These are phyloP conservation scores for Electrona antarctica DNA, from an alignment of 2,113 vertebrate species.

Conservation along the genomic window DNA sequence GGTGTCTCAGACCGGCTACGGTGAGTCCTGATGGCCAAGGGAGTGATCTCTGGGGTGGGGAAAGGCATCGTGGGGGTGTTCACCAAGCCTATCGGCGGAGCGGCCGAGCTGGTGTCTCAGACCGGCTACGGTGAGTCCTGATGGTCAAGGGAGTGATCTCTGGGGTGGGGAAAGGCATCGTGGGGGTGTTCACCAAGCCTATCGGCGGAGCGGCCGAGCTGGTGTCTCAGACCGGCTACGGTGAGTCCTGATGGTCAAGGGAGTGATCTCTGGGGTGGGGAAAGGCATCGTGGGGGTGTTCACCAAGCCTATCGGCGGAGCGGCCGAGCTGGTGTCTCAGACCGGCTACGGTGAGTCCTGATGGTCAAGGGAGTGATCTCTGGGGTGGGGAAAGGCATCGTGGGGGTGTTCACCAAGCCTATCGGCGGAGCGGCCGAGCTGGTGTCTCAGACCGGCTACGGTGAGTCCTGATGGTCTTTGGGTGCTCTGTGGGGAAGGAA, in stretches of 20 bases:
- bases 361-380: slow-evolving; percentile 95
- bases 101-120: slow-evolving; percentile 95
- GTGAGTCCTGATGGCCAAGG: slow-evolving; percentile 91
- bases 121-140: slow-evolving; percentile 93
- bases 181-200: slow-evolving; percentile 97
- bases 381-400: slow-evolving; percentile 95
- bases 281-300: slow-evolving; percentile 98
- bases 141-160: slow-evolving; percentile 95
- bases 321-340: too few species aligned
- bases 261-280: slow-evolving; percentile 94
- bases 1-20: slow-evolving; percentile 95
- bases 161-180: slow-evolving; percentile 95
- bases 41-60: slow-evolving; percentile 94
- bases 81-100: slow-evolving; percentile 96
- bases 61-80: slow-evolving; percentile 98
- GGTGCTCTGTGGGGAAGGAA: too few species aligned
- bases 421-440: too few species aligned
- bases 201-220: slow-evolving; percentile 96
- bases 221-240: slow-evolving; percentile 95
- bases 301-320: too few species aligned
- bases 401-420: slow-evolving; percentile 96
- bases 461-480: slow-evolving; percentile 78
- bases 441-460: too few species aligned
- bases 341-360: too few species aligned
- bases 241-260: slow-evolving; percentile 94